A percentile compares a stretch with the other conserved stretches of the same genome.
phyloP scores from a whole-genome alignment of 2,888 invertebrate species.

The Microctonus hyperodae region DNA sequence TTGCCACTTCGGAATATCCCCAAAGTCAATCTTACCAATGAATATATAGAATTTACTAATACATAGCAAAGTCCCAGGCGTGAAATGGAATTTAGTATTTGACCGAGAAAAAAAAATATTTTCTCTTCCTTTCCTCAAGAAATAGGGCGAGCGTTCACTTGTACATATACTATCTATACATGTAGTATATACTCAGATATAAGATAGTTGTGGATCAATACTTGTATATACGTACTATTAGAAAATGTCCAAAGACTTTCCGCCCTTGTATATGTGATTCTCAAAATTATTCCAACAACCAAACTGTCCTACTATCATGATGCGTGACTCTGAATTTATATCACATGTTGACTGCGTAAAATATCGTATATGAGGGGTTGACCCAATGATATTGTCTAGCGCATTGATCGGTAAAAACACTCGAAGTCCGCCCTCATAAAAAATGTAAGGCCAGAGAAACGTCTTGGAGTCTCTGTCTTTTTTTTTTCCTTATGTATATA shows the following conservation, averaged over 20 bases:
- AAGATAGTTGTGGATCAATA: conserved; percentile 12
- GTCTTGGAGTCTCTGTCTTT: conserved; percentile 38
- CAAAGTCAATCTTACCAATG: conserved; percentile 13
- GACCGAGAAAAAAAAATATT: conserved; percentile 6
- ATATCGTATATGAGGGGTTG: not conserved
- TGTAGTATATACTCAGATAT: not conserved
- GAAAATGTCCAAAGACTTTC: conserved; percentile 18
- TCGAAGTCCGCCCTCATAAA: conserved; percentile 33
- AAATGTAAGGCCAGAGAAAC: conserved; percentile 42
- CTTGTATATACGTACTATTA: not conserved
- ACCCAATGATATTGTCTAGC: conserved; percentile 34
- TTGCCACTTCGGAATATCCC: conserved; percentile 24
- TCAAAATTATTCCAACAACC: conserved; percentile 41
- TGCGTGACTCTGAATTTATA: conserved; percentile 40
- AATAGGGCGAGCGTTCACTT: not conserved
- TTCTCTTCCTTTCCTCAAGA: not conserved
- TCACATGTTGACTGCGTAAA: not conserved
- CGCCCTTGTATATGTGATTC: conserved; percentile 33
- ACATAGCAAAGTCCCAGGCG: not conserved
- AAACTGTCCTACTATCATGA: conserved; percentile 26
- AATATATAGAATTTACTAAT: not conserved
- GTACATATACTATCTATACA: too few species aligned
- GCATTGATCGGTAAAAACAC: conserved; percentile 24
- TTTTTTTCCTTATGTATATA: not conserved
- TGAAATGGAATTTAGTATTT: conserved; percentile 16